Conservation (phyloP, 2,888 invertebrate species). For the Rutpela maculata region DNA sequence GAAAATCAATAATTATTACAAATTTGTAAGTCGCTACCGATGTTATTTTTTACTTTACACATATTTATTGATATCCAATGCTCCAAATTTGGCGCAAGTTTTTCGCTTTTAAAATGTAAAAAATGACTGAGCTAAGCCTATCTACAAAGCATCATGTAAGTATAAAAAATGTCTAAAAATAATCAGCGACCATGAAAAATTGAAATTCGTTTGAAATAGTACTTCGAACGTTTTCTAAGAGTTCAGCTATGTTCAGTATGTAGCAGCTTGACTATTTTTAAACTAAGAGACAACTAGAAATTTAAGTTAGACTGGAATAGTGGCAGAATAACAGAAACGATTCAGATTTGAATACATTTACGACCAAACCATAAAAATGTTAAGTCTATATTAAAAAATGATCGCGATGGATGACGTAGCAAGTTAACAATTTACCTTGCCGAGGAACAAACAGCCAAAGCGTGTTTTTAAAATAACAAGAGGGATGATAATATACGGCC, state of each 20-base stretch:
- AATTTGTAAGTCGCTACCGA: neutral
- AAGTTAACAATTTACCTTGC: neutral
- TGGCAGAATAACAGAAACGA: conserved; percentile 20
- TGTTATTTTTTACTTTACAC: neutral
- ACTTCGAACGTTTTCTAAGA: conserved; percentile 26
- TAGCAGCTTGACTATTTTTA: conserved; percentile 32
- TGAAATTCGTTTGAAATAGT: conserved; percentile 26
- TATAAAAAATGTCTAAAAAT: conserved; percentile 15
- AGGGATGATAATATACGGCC: too few species aligned
- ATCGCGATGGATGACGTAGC: neutral
- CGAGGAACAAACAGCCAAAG: conserved; percentile 3
- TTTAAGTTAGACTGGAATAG: conserved; percentile 5
- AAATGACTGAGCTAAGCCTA: conserved; percentile 11
- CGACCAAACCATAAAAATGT: conserved; percentile 12
- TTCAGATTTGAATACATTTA: neutral
- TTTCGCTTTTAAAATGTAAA: neutral
- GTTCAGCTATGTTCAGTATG: conserved; percentile 35
- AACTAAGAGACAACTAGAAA: conserved; percentile 19
- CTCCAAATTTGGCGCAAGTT: neutral
- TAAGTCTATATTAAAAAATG: neutral
- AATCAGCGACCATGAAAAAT: conserved; percentile 15
- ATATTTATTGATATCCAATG: neutral
- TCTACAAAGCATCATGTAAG: conserved; percentile 24
- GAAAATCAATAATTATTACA: neutral
- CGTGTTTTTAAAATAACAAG: neutral